Evolutionary conservation across 2,888 invertebrate species (phyloP).

Genomic region (Thymelicus sylvestris): DNA sequence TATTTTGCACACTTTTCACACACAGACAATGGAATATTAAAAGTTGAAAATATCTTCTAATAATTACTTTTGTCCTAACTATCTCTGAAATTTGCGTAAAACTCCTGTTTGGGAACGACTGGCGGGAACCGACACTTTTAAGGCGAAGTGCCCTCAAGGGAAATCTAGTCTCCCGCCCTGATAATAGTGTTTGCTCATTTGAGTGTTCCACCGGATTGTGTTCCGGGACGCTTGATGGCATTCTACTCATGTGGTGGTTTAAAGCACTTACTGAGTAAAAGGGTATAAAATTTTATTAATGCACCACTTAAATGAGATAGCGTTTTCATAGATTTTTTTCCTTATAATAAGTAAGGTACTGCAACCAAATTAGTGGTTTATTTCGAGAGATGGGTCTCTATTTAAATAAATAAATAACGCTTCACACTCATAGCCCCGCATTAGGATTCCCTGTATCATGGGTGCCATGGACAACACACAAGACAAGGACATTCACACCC

Average conservation of each 20-base stretch:
- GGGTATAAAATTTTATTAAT: neutral
- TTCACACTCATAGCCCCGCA: no score
- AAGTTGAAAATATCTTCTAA: neutral
- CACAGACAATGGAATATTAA: no score
- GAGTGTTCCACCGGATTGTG: slow-evolving; percentile 74
- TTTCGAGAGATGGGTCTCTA: no score
- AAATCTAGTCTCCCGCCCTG: slow-evolving; percentile 76
- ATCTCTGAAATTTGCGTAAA: slow-evolving; percentile 17
- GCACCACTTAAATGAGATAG: neutral
- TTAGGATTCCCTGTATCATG: no score
- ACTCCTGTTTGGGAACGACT: slow-evolving; percentile 51
- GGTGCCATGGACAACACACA: no score
- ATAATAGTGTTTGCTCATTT: slow-evolving; percentile 83
- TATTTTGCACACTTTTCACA: no score
- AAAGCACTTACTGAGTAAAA: slow-evolving; percentile 18
- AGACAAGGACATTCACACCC: no score
- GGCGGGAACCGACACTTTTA: slow-evolving; percentile 77
- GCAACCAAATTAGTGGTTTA: no score
- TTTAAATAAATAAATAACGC: no score
- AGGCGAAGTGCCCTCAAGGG: slow-evolving; percentile 75
- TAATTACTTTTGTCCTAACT: slow-evolving; percentile 7
- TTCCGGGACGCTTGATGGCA: slow-evolving; percentile 61
- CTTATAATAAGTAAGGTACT: no score
- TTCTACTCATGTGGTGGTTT: slow-evolving; percentile 31
- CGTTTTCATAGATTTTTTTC: no score